Base-by-base conservation (phyloP, 1,140 invertebrate genomes). In the Brachionus asplanchnoidis region DNA sequence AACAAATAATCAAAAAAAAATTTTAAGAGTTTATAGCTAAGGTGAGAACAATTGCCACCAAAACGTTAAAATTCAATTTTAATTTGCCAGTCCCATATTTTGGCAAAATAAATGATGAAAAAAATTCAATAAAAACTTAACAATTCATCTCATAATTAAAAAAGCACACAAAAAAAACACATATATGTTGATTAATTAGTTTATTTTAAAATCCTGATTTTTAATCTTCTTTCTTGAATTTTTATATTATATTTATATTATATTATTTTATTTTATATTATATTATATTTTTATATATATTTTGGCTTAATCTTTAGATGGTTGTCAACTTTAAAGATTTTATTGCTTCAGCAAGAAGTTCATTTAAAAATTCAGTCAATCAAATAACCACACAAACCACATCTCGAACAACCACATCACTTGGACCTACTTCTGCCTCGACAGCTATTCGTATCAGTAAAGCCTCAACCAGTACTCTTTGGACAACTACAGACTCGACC, bases 121-220 rank as follows among this genome's bases (percentile, higher is more conserved):
- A 68, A 68, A 68, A 68, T 68, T 68, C 65, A 68, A 68, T 32
- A 68, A 28, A 68, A 68, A 68, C 65, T 68, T 68, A 68, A 32
- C 26, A 40, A 68, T 68, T 68, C 65, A 68, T 68, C 65, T 68
- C 28, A 68, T 68, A 68, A 68, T 68, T 68, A 68, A 68, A 68
- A 68, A 68, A 32, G 28, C 60, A 66, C 60, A 66, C 20, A n/a
- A 66, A 66, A 68, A 68, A 68, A 68, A 68, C 65, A 68, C 65
- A 68, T 68, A 36, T 68, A 68, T 68, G 26, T 36, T 68, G 9
- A 68, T 68, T 68, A 20, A 60, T 0, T 2, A 60, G 53, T 68
- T 32, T 68, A 68, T 32, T 68, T 68, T 68, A 40, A 40, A 68
- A 68, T 68, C 65, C 36, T 68, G 26, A 32, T 68, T 68, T 68